Evolutionary conservation across 2,797 vertebrate genomes (phyloP).

Genomic region (Nyctalus aviator): DNA sequence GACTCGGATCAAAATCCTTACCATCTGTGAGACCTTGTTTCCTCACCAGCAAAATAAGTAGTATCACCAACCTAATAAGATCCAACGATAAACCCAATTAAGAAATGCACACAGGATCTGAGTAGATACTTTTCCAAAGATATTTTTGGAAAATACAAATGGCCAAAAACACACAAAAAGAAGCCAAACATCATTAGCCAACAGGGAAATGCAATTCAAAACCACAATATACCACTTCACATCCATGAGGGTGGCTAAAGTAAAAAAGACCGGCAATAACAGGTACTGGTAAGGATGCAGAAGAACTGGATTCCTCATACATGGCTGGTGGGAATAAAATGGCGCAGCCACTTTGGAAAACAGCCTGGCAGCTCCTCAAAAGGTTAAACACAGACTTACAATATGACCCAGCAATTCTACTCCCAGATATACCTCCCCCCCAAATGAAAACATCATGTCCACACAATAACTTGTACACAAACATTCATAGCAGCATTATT

Average conservation of each 20-base stretch:
- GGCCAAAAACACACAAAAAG: conserved; percentile 17
- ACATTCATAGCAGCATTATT: conserved; percentile 36
- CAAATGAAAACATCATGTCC: not conserved
- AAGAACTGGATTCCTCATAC: not conserved
- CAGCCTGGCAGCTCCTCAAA: not conserved
- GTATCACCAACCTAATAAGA: conserved; percentile 37
- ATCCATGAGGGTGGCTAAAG: not conserved
- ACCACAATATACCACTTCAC: not conserved
- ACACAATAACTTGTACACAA: conserved; percentile 3
- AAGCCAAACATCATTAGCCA: not conserved
- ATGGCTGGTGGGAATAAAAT: not conserved
- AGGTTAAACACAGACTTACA: not conserved
- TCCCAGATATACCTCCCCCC: not conserved
- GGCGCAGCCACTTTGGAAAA: not conserved
- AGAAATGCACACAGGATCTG: conserved; percentile 29
- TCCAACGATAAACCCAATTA: conserved; percentile 25
- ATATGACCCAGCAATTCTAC: not conserved
- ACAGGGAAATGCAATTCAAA: conserved; percentile 50
- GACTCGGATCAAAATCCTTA: conserved; percentile 42
- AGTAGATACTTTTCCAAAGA: conserved; percentile 49
- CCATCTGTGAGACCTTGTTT: conserved; percentile 43
- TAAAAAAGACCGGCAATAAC: conserved; percentile 14
- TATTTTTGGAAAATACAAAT: not conserved
- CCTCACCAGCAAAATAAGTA: conserved; percentile 30
- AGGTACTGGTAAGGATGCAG: not conserved